Base-by-base conservation (phyloP, 2,888 invertebrate genomes). In the Mesorhabditis spiculigera region DNA sequence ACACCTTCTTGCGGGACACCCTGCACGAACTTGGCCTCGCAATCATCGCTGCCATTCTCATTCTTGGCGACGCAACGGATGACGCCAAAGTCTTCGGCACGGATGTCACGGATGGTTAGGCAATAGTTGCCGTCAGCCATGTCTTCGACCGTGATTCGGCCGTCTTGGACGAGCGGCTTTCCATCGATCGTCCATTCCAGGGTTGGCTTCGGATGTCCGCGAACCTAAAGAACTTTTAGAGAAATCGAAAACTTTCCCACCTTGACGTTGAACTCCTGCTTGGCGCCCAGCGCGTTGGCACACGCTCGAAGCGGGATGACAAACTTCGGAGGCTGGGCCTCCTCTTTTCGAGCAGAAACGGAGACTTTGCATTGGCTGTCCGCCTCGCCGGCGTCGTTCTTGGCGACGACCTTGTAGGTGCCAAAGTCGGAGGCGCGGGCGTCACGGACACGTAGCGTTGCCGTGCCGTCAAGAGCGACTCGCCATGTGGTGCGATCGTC, bases 51-150 rank as follows among this genome's bases (percentile, higher is more conserved):
- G 4, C 95, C 95, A 86, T 92, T 92, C 69, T 91, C 90, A 87
- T 94, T 95, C 58, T 82, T 82, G 5, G 93, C 88, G 42, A 83
- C 80, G 75, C 88, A 88, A 8, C 81, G 84, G 77, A 87, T 86
- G 90, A 88, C 91, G 90, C 79, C 93, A 90, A 82, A 89, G 73
- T 91, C 91, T 1, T 92, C 93, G 64, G 79, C 82, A 5, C 75
- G 68, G 43, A 79, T 90, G 86, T 95, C 94, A 81, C 91, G 91
- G 78, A 97, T 92, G 42, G 91, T 90, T 68, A 97, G 88, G 63
- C 92, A 89, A 81, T 92, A 92, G 4, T 91, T 90, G 86, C 95
- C 94, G 0, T 85, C 86, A 65, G 75, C 76, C 80, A 86, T 79
- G 69, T 91, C 89, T 43, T 90, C 90, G 13, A 85, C 66, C 10